Base-by-base conservation (phyloP, 1,140 invertebrate species). In the Teleogryllus occipitalis region DNA sequence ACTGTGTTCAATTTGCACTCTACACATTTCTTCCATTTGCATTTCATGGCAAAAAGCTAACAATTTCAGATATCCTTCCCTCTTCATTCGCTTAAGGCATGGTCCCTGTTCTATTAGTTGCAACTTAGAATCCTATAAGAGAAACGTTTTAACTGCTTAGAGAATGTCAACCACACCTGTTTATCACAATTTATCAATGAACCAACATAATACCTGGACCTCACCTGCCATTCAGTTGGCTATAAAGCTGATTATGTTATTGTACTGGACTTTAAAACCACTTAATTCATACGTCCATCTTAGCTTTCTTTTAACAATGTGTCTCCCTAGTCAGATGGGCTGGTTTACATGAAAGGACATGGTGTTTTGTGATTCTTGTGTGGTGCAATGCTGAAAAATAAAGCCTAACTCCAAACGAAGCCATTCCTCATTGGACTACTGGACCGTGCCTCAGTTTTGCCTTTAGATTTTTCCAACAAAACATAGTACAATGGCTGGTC, bases 321-420 rank as follows among this genome's bases (percentile, higher is more conserved):
- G 39, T 80, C 79, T 74, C 79, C 75, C 75, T 65, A 75, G 27
- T 80, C 73, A 72, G 75, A 47, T 54, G 74, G 47, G 75, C 74
- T 76, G 49, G 79, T 76, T 76, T 47, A 73, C 46, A 74, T 79
- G 47, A 76, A 75, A 76, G 47, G 75, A 74, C 49, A 72, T 80
- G 75, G 47, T 74, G 47, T 74, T 49, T 79, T 46, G 21, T 73
- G 73, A 79, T 47, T 74, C 73, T 74, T 48, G 77, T 77, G 39
- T 80, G 49, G 54, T 77, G 74, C 21, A 78, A 78, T 78, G 80
- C 80, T 81, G 80, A 49, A 81, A 81, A 81, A 74, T 47, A 80
- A 80, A 80, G n/a, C 76, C 80, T 77, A 80, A 47, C 49, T 80
- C 75, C 80, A 72, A 76, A 80, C 54, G 65, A 79, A 79, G 54